Percentiles rank a stretch among this genome's conserved stretches.
phyloP scores from a whole-genome alignment of 2,797 vertebrate species.

The Channa striata region DNA sequence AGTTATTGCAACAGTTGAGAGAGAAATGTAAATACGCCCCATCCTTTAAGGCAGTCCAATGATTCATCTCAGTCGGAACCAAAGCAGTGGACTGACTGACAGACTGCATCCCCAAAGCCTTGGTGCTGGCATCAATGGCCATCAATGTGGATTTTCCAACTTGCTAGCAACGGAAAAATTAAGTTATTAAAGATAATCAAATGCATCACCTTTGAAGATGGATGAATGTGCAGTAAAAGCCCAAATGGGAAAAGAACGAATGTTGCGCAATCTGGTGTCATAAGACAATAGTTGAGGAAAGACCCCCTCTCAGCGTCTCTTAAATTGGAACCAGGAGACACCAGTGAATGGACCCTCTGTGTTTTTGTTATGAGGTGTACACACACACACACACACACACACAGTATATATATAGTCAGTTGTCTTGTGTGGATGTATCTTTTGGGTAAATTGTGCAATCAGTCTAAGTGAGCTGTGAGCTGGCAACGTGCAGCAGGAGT shows the following conservation, averaged over 20 bases:
- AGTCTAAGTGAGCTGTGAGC: conserved; percentile 64
- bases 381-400: conserved; percentile 17
- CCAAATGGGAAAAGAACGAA: conserved; percentile 1
- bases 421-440: conserved; percentile 53
- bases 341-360: conserved; percentile 79
- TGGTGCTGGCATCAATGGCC: no score
- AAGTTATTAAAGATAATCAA: neutral
- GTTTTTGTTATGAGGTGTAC: conserved; percentile 65
- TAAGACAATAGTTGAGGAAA: conserved; percentile 52
- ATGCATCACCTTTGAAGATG: neutral
- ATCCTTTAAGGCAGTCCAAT: no score
- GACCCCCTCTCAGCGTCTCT: conserved; percentile 29
- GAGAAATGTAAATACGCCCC: no score
- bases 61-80: no score
- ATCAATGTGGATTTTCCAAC: neutral
- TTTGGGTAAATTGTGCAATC: conserved; percentile 68
- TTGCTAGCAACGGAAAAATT: neutral
- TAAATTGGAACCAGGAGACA: conserved; percentile 79
- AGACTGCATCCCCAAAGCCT: no score
- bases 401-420: conserved; percentile 2
- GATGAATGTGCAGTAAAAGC: neutral
- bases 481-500: conserved; percentile 53
- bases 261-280: conserved; percentile 45
- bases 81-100: no score
- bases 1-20: no score